phyloP scores from a whole-genome alignment of 2,797 vertebrate species.

The Discoglossus pictus region DNA sequence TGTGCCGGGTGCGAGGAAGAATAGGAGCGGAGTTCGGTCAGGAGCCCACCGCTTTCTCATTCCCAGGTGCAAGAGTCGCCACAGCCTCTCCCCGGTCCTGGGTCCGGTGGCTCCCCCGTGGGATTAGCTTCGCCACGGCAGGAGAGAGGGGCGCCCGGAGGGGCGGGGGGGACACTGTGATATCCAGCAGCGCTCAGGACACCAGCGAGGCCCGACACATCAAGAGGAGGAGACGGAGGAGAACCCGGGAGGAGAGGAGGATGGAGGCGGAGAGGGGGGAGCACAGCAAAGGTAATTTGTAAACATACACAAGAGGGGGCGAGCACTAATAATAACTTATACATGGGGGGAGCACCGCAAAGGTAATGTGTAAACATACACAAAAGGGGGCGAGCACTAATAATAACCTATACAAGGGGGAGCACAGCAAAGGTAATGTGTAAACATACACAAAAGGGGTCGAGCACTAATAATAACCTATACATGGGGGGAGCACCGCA shows the following conservation, averaged over 20 bases:
- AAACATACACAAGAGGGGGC: too few species aligned
- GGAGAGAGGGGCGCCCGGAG: conserved; percentile 48
- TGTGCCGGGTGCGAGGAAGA: not conserved
- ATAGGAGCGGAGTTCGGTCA: not conserved
- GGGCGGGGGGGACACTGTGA: conserved; percentile 48
- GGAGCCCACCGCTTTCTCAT: not conserved
- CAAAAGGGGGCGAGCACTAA: too few species aligned
- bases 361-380: too few species aligned
- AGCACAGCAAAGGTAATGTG: too few species aligned
- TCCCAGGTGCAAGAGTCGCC: not conserved
- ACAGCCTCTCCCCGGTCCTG: not conserved
- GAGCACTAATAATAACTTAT: too few species aligned
- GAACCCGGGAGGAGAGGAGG: conserved; percentile 10
- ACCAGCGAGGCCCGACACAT: conserved; percentile 2
- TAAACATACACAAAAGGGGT: too few species aligned
- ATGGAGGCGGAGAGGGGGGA: conserved; percentile 32
- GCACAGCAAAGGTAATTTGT: conserved; percentile 44
- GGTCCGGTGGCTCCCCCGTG: conserved; percentile 23
- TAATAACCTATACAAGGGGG: too few species aligned
- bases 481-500: too few species aligned
- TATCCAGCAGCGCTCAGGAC: conserved; percentile 30
- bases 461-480: too few species aligned
- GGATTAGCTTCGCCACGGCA: conserved; percentile 46
- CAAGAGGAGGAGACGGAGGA: not conserved
- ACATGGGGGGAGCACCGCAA: too few species aligned